Evolutionary conservation across 2,888 invertebrate species (phyloP).

Genomic region (Slavum lentiscoides): DNA sequence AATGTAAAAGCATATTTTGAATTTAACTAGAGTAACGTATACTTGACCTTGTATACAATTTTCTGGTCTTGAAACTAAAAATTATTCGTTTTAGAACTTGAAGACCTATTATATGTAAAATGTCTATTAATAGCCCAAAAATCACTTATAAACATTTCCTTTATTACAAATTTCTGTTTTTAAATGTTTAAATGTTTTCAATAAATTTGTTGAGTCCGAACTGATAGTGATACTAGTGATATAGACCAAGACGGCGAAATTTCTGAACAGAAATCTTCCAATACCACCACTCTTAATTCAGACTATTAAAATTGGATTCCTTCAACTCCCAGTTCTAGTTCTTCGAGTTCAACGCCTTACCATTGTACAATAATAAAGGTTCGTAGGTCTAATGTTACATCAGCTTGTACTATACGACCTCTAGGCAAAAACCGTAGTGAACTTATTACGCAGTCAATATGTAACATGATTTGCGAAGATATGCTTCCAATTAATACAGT

Average conservation of each 20-base stretch:
- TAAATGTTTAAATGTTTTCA: not conserved
- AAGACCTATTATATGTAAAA: conserved; percentile 5
- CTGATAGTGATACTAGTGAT: not conserved
- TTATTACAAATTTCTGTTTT: not conserved
- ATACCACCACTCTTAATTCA: not conserved
- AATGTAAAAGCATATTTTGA: not conserved
- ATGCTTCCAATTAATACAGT: conserved; percentile 10
- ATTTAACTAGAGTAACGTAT: conserved; percentile 9
- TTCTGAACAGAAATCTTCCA: not conserved
- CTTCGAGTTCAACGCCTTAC: no score
- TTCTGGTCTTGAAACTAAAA: not conserved
- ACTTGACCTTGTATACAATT: no score
- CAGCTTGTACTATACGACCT: conserved; percentile 7
- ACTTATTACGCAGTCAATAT: conserved; percentile 1
- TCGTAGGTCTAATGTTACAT: conserved; percentile 12
- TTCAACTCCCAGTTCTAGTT: no score
- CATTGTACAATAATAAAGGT: not conserved
- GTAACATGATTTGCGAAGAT: conserved; percentile 1
- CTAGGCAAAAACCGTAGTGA: not conserved
- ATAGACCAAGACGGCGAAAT: not conserved
- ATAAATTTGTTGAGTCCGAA: not conserved
- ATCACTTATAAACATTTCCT: not conserved
- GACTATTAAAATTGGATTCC: no score
- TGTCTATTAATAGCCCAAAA: conserved; percentile 3
- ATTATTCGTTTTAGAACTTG: no score